Conservation (phyloP, 1,140 invertebrate species). For the Danaus melanippus region DNA sequence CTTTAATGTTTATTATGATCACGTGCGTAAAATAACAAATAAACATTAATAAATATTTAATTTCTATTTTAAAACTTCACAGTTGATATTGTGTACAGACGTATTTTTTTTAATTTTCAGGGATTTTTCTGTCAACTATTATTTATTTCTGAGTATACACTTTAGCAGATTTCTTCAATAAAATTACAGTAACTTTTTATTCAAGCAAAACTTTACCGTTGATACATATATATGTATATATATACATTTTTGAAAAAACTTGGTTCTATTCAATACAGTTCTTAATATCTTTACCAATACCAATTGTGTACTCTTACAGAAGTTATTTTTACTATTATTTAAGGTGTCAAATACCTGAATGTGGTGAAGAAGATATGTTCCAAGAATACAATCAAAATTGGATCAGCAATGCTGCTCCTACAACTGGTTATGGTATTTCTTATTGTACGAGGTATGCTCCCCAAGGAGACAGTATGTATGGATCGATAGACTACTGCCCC, state of each 20-base stretch:
- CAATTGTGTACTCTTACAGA: no score
- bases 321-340: constrained; percentile 12
- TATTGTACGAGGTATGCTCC: constrained; percentile 29
- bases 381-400: constrained; percentile 67
- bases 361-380: constrained; percentile 63
- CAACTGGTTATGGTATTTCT: constrained; percentile 13
- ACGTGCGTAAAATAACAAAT: no score
- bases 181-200: background rate
- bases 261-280: no score
- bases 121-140: no score
- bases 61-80: no score
- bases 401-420: constrained; percentile 70
- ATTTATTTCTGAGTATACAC: no score
- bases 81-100: no score
- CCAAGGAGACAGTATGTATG: constrained; percentile 8
- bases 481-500: constrained; percentile 21
- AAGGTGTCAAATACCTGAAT: constrained; percentile 78
- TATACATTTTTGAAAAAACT: no score
- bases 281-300: no score
- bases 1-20: no score
- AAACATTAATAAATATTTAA: no score
- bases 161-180: background rate
- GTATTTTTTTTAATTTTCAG: no score
- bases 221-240: background rate
- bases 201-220: constrained; percentile 1